These are phyloP conservation scores for Rallus limicola DNA, from an alignment of 2,113 vertebrate genomes.

Conservation along the genomic window DNA sequence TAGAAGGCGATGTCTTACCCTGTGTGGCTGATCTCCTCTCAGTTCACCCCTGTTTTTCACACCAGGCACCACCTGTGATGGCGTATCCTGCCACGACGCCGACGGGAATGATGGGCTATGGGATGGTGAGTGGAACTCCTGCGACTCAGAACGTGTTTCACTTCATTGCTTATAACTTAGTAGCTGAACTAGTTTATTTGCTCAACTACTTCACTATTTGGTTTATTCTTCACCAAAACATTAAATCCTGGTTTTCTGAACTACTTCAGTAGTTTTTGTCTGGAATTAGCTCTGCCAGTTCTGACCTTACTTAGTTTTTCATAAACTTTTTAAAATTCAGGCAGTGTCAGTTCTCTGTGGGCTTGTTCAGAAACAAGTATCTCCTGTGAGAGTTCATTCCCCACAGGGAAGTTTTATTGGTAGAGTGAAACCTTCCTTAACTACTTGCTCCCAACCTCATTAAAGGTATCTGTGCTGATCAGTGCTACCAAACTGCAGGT, in stretches of 20 bases:
- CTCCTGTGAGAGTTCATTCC: not conserved
- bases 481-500: not conserved
- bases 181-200: not conserved
- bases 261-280: not conserved
- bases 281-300: not conserved
- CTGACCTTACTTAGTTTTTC: not conserved
- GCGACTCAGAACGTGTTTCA: accelerated
- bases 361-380: not conserved
- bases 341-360: not conserved
- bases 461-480: not conserved
- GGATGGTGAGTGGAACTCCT: slow-evolving; percentile 84
- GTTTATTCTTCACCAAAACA: not conserved
- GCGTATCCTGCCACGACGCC: slow-evolving; percentile 95
- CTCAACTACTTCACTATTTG: not conserved
- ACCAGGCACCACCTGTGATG: slow-evolving; percentile 92
- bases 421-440: not conserved
- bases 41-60: slow-evolving; percentile 47
- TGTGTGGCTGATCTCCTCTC: not conserved
- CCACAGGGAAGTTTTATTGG: not conserved
- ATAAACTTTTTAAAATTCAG: not conserved
- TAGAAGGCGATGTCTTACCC: not conserved
- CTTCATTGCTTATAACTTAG: not conserved
- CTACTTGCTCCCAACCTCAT: not conserved
- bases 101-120: slow-evolving; percentile 92
- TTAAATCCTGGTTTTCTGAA: not conserved